Percentiles rank a stretch among this genome's conserved stretches.
Evolutionary conservation across 2,888 invertebrate genomes (phyloP).

Genomic region (Leptarthrus brevirostris): DNA sequence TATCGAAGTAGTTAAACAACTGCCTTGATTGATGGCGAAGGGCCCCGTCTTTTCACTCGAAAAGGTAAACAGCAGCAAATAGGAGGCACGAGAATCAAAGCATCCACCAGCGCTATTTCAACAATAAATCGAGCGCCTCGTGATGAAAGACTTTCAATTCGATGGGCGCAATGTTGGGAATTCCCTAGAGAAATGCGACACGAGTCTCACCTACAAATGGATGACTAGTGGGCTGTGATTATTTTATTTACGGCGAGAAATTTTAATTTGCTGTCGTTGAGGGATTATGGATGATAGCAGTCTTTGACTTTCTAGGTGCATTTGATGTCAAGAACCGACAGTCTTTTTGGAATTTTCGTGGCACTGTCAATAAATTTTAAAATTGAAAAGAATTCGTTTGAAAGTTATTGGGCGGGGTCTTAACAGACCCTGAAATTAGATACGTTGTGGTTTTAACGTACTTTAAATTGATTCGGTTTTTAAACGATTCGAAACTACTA

Average conservation of each 20-base stretch:
- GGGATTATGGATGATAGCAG: neutral
- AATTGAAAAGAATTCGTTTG: too few relatives aligned
- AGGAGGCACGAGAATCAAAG: slow-evolving; percentile 26
- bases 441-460: too few relatives aligned
- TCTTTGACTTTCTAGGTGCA: too few relatives aligned
- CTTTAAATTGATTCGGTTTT: too few relatives aligned
- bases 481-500: too few relatives aligned
- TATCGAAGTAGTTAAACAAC: neutral
- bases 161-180: neutral
- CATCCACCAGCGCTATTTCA: neutral
- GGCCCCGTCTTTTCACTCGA: slow-evolving; percentile 11
- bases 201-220: neutral
- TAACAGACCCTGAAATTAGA: too few relatives aligned
- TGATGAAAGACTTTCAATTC: neutral
- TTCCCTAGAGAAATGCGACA: neutral
- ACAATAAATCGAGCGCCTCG: slow-evolving; percentile 26
- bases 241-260: neutral
- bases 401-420: too few relatives aligned
- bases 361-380: too few relatives aligned
- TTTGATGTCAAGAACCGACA: too few relatives aligned
- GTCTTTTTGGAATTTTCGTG: too few relatives aligned
- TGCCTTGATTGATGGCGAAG: slow-evolving; percentile 31
- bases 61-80: slow-evolving; percentile 17
- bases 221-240: neutral
- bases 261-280: slow-evolving; percentile 11